These are phyloP conservation scores for Micoletzkya japonica DNA, from an alignment of 2,888 invertebrate species.

Conservation along the genomic window DNA sequence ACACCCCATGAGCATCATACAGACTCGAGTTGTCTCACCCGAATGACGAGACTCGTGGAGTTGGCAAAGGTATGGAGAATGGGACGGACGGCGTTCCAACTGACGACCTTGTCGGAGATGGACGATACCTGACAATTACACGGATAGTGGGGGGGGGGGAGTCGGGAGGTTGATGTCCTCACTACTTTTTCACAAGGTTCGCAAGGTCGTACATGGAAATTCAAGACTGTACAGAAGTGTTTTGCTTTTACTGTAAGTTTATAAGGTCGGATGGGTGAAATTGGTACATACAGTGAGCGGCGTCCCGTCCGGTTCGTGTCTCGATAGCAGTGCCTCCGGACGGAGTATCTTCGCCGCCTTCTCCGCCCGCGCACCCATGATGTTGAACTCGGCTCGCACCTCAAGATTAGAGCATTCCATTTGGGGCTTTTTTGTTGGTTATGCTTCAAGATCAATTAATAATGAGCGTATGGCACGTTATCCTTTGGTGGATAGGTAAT, in stretches of 20 bases:
- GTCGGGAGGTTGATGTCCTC: too few relatives aligned
- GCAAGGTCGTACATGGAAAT: too few relatives aligned
- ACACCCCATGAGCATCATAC: neutral
- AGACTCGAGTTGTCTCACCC: neutral
- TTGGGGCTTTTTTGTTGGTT: too few relatives aligned
- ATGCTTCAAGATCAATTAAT: too few relatives aligned
- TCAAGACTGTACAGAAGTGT: too few relatives aligned
- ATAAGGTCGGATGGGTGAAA: too few relatives aligned
- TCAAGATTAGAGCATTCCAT: neutral
- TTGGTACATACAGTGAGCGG: constrained; percentile 10
- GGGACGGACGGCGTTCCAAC: constrained; percentile 10
- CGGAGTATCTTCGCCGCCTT: neutral
- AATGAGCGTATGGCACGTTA: too few relatives aligned
- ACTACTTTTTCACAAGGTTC: too few relatives aligned
- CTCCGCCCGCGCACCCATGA: constrained; percentile 8
- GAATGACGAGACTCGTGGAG: constrained; percentile 6
- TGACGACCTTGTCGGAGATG: neutral
- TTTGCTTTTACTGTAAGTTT: too few relatives aligned
- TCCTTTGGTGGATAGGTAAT: too few relatives aligned
- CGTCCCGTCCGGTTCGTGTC: neutral
- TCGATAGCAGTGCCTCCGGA: neutral
- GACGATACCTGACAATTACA: neutral
- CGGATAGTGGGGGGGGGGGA: too few relatives aligned
- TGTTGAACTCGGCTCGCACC: constrained; percentile 14
- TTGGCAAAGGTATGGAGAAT: constrained; percentile 20